A percentile compares a stretch with the other conserved stretches of the same genome.
Conservation (phyloP, 2,113 vertebrate species). For the Cacatua alba region DNA sequence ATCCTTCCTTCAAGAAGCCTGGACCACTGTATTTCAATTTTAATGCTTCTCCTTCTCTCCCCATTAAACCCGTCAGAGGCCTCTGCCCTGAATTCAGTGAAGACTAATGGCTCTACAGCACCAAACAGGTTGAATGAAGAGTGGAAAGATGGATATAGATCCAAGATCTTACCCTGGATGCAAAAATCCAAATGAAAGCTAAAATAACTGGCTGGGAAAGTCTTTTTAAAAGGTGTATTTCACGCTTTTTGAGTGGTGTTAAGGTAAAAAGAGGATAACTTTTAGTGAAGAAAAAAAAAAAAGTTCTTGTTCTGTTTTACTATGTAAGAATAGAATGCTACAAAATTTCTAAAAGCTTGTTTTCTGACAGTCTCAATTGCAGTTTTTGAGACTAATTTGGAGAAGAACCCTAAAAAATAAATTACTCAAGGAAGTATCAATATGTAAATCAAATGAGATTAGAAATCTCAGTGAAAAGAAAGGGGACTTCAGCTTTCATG, state of each 20-base stretch:
- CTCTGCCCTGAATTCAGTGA: background rate
- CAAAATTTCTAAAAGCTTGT: background rate
- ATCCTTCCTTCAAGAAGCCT: background rate
- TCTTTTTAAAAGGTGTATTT: background rate
- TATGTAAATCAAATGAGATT: background rate
- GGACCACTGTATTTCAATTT: background rate
- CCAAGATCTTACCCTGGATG: background rate
- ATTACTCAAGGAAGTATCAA: background rate
- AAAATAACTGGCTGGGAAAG: background rate
- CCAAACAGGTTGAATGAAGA: background rate
- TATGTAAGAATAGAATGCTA: fast-evolving
- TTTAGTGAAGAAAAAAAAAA: background rate
- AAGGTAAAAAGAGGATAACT: background rate
- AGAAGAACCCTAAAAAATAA: background rate
- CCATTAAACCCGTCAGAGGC: background rate
- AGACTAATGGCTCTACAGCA: background rate
- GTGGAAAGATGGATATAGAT: background rate
- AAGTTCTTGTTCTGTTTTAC: background rate
- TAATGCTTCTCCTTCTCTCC: background rate
- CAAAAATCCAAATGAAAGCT: background rate
- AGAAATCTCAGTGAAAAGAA: background rate
- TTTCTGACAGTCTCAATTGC: background rate
- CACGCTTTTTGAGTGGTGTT: background rate
- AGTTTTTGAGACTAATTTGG: background rate
- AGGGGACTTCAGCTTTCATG: background rate